phyloP scores from a whole-genome alignment of 2,797 vertebrate species.

The Typhlichthys subterraneus region DNA sequence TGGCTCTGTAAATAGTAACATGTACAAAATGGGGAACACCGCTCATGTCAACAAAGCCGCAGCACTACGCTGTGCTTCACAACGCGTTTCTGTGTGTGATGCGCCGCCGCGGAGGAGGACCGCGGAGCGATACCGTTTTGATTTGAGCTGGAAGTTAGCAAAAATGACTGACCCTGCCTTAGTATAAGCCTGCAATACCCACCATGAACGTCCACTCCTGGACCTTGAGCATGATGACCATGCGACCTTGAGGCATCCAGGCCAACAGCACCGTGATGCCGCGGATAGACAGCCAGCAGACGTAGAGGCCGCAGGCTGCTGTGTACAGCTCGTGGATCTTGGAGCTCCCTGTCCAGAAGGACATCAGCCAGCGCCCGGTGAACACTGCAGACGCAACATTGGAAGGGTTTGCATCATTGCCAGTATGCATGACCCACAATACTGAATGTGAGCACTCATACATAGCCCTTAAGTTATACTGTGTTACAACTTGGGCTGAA shows the following conservation, averaged over 20 bases:
- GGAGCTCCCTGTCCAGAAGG: conserved; percentile 96
- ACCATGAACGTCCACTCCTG: conserved; percentile 99
- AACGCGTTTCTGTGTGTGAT: too few species aligned
- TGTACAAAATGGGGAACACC: too few species aligned
- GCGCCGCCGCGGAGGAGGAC: too few species aligned
- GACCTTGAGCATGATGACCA: conserved; percentile 92
- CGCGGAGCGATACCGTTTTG: too few species aligned
- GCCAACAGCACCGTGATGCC: conserved; percentile 92
- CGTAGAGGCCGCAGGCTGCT: conserved; percentile 95
- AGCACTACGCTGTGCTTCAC: too few species aligned
- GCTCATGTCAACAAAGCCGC: too few species aligned
- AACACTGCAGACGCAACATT: conserved; percentile 81
- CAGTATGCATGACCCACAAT: background rate
- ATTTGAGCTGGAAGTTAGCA: background rate
- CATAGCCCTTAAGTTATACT: background rate
- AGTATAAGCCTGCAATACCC: background rate
- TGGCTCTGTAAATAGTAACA: too few species aligned
- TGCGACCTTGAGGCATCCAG: conserved; percentile 98
- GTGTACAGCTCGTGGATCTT: conserved; percentile 99
- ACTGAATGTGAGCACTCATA: conserved; percentile 1
- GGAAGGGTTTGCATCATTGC: background rate
- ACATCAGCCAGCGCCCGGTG: conserved; percentile 99
- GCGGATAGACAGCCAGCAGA: conserved; percentile 96
- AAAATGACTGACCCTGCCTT: too few species aligned
- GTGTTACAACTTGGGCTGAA: background rate